Evolutionary conservation across 2,797 vertebrate species (phyloP), one percentile per base, ranked within the genome.

Genomic region (Gila robusta): DNA sequence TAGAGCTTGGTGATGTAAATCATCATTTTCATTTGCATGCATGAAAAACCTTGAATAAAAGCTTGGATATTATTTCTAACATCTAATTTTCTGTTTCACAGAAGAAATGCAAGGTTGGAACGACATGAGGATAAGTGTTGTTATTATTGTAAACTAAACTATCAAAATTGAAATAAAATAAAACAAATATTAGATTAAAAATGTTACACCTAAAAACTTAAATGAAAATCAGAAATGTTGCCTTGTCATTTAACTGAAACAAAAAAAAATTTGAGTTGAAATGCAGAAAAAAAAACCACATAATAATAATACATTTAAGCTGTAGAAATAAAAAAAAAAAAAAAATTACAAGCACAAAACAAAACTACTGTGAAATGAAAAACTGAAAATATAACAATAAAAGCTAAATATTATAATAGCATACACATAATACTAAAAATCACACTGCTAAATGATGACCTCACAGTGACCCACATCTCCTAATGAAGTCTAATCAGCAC

Each of bases 401-500:
- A 73, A 47, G n/a, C 41, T 9, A 64, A 47, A 73, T 47, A 73
- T 17, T 1, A 44, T 8, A 44, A 44, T 3, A 8, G 6, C 26
- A 66, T 47, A 10, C 3, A 10, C 21, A 47, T 6, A 71, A 71
- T n/a, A 47, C 3, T 5, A 28, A 28, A 47, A 44, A 26, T 4
- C 41, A 4, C 39, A 70, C 67, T 41, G 23, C 21, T 72, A 44
- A 67, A 72, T 14, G n/a, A 74, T 74, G 94, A 90, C 93, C 93
- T 93, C 92, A 84, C 88, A 41, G 80, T 93, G 93, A 95, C 92
- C 93, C 89, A 91, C 52, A 91, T 93, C 91, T 91, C 88, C 76
- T 88, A 89, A 90, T 93, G 90, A 85, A 90, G 93, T 90, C 90
- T 94, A 94, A 94, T 93, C 93, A 94, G 91, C 93, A 94, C 93